A percentile compares a stretch with the other conserved stretches of the same genome.
Conservation (phyloP, 2,113 vertebrate species). For the Greenwoodochromis staneri region DNA sequence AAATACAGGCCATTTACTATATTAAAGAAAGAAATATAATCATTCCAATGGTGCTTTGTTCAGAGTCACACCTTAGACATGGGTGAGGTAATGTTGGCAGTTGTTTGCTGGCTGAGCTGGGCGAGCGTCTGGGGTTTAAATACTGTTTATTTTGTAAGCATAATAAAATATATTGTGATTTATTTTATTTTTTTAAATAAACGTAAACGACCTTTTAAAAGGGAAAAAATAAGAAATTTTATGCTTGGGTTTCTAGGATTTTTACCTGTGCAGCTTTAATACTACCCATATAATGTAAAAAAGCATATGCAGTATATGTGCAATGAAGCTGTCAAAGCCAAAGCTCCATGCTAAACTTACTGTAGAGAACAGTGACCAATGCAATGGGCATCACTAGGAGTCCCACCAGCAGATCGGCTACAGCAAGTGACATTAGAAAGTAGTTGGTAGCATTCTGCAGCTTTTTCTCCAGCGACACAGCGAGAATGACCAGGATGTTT, state of each 20-base stretch:
- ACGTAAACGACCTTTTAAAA: fast-evolving
- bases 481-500: constrained; percentile 94
- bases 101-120: neutral
- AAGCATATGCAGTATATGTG: neutral
- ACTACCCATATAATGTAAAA: neutral
- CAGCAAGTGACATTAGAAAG: constrained; percentile 92
- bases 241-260: fast-evolving
- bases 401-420: constrained; percentile 93
- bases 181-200: too few species aligned
- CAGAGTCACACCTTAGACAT: neutral
- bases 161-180: neutral
- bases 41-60: neutral
- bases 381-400: constrained; percentile 96
- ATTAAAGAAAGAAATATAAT: neutral
- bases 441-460: constrained; percentile 97
- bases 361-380: constrained; percentile 83
- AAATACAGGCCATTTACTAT: neutral
- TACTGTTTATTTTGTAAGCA: neutral
- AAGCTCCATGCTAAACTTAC: constrained; percentile 28
- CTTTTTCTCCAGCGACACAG: constrained; percentile 90
- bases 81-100: neutral
- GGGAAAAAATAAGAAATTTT: neutral
- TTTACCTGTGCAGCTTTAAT: neutral
- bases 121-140: neutral
- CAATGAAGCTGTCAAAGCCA: neutral